Evolutionary conservation across 30 jellyfish, hydroid and myxozoan genomes (phyloP).

Genomic region (Turritopsis dohrnii): DNA sequence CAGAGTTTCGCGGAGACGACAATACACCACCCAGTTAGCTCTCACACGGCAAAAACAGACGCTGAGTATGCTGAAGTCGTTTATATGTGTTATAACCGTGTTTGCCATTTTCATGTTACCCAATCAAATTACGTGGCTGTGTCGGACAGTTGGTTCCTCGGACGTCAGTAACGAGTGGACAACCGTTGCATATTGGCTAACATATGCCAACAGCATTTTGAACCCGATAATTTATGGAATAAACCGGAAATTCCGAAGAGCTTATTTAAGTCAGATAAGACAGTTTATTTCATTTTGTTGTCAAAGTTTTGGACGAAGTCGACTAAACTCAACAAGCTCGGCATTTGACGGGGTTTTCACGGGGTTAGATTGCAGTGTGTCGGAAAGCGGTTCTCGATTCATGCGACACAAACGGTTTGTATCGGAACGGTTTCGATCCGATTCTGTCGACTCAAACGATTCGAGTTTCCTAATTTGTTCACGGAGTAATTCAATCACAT

Average conservation of each 20-base stretch:
- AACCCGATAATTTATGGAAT: slow-evolving; percentile 56
- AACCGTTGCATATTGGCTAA: slow-evolving; percentile 31
- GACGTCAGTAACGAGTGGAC: neutral
- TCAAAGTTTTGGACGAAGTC: neutral
- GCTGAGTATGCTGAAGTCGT: slow-evolving; percentile 19
- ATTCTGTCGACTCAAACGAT: neutral
- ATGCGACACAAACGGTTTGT: neutral
- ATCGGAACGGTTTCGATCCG: neutral
- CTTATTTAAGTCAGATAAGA: neutral
- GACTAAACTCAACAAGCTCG: neutral
- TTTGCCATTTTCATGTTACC: slow-evolving; percentile 55
- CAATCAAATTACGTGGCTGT: slow-evolving; percentile 50
- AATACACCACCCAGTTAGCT: slow-evolving; percentile 8
- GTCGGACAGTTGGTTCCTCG: slow-evolving; percentile 15
- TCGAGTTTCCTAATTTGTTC: neutral
- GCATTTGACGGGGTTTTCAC: neutral
- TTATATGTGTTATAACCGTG: slow-evolving; percentile 36
- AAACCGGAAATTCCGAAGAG: slow-evolving; percentile 11
- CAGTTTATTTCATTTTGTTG: neutral
- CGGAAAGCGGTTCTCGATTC: neutral
- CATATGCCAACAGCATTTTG: slow-evolving; percentile 56
- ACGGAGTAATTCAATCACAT: neutral
- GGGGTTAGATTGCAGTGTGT: neutral
- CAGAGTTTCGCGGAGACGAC: neutral
- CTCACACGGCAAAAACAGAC: slow-evolving; percentile 44